phyloP scores from a whole-genome alignment of 2,888 invertebrate species.

The Boloria selene region DNA sequence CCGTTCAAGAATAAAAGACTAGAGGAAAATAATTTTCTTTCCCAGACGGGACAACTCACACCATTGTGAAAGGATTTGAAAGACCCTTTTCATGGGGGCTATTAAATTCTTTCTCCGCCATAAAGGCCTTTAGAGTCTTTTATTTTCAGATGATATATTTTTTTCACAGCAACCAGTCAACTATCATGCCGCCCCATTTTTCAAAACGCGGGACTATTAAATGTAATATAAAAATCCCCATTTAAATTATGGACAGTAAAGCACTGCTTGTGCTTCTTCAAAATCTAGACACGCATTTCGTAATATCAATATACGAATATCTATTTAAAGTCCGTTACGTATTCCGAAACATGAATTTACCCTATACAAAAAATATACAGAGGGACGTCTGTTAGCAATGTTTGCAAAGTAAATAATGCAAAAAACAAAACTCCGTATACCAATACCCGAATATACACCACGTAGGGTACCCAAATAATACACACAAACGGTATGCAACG shows the following conservation, averaged over 20 bases:
- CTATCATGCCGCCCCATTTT: constrained; percentile 13
- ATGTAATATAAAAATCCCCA: constrained; percentile 41
- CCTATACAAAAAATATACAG: constrained; percentile 7
- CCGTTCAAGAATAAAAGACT: constrained; percentile 60
- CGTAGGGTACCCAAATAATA: constrained; percentile 24
- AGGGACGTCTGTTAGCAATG: constrained; percentile 59
- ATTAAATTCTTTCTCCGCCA: constrained; percentile 52
- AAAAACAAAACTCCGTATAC: constrained; percentile 50
- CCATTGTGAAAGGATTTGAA: constrained; percentile 76
- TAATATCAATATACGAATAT: not conserved
- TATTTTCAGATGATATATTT: constrained; percentile 44
- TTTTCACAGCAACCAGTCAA: constrained; percentile 29
- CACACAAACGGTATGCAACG: not conserved
- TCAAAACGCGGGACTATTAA: not conserved
- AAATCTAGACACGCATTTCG: not conserved
- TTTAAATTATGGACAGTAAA: constrained; percentile 56
- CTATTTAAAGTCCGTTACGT: not conserved
- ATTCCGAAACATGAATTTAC: constrained; percentile 11
- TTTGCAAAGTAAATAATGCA: constrained; percentile 63
- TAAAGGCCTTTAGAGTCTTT: constrained; percentile 41
- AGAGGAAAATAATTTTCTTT: constrained; percentile 74
- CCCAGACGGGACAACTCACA: constrained; percentile 62
- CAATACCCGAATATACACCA: constrained; percentile 50
- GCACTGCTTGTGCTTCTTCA: constrained; percentile 35
- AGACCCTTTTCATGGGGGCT: constrained; percentile 56